phyloP scores from a whole-genome alignment of 2,888 invertebrate genomes.

The Girardia tigrina region DNA sequence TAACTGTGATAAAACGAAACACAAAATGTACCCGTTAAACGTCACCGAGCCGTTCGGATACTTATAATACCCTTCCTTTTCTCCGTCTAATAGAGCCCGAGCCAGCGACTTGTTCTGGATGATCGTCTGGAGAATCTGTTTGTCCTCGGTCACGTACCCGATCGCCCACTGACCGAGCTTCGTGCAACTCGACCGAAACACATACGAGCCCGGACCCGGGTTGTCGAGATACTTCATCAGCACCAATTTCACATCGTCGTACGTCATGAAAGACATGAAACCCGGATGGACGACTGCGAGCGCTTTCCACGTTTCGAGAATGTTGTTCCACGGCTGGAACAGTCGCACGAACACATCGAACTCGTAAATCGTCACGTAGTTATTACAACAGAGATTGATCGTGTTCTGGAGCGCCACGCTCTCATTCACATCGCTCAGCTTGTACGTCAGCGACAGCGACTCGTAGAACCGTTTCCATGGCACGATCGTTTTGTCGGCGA shows the following conservation, averaged over 20 bases:
- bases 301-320: constrained; percentile 93
- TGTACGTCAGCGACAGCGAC: constrained; percentile 81
- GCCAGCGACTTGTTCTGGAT: constrained; percentile 98
- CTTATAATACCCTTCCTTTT: constrained; percentile 87
- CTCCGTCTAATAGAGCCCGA: constrained; percentile 89
- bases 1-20: no score
- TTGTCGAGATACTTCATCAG: constrained; percentile 87
- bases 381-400: constrained; percentile 96
- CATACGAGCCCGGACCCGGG: constrained; percentile 64
- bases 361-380: constrained; percentile 98
- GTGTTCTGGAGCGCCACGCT: constrained; percentile 97
- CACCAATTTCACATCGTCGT: constrained; percentile 95
- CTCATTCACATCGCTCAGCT: constrained; percentile 82
- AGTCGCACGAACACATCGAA: constrained; percentile 98
- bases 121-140: constrained; percentile 95
- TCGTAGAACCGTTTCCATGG: constrained; percentile 91
- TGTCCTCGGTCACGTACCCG: constrained; percentile 87
- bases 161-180: constrained; percentile 98
- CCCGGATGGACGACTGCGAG: constrained; percentile 96
- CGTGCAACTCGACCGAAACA: constrained; percentile 80
- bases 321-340: constrained; percentile 95
- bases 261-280: constrained; percentile 95
- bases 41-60: constrained; percentile 63
- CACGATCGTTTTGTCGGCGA: constrained; percentile 88
- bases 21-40: no score